Base-by-base conservation (phyloP, 2,888 invertebrate genomes). In the Oeneis ivallda region DNA sequence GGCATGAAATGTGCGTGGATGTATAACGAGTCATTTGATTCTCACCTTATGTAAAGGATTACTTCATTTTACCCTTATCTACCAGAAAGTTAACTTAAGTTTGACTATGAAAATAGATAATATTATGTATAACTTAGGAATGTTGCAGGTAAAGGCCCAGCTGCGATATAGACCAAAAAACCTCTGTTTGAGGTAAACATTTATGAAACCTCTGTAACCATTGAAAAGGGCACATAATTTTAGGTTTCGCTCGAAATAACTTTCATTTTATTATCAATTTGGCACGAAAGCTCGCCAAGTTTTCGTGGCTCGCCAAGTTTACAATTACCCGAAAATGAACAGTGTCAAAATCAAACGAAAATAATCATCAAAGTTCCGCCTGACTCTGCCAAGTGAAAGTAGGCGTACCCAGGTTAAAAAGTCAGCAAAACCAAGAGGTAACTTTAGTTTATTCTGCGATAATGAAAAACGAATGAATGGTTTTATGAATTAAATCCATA, bases 401-500 rank as follows among this genome's bases (percentile, higher is more conserved):
- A 15, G 47, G 17, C 2, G 9, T 13, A 13, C 45, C n/a, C 15
- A 64, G 34, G n/a, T 32, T n/a, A 11, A 58, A 58, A 52, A 43
- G 64, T 17, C 58, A 17, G 43, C 52, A 64, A 58, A 64, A 59
- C 41, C 43, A 52, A 52, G n/a, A n/a, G n/a, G n/a, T 58, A 50
- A 58, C 34, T 17, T 52, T 50, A 4, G 26, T 15, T 17, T 64
- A 60, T 50, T n/a, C n/a, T n/a, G n/a, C n/a, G n/a, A n/a, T n/a
- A n/a, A n/a, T n/a, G n/a, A n/a, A n/a, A n/a, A n/a, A n/a, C n/a
- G n/a, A n/a, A n/a, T n/a, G n/a, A n/a, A n/a, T n/a, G n/a, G n/a
- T n/a, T n/a, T n/a, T n/a, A n/a, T n/a, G n/a, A n/a, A n/a, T n/a
- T n/a, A n/a, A n/a, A n/a, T n/a, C n/a, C n/a, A n/a, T n/a, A n/a